These are phyloP conservation scores for Maccullochella peelii DNA, from an alignment of 2,113 vertebrate species.

Conservation along the genomic window DNA sequence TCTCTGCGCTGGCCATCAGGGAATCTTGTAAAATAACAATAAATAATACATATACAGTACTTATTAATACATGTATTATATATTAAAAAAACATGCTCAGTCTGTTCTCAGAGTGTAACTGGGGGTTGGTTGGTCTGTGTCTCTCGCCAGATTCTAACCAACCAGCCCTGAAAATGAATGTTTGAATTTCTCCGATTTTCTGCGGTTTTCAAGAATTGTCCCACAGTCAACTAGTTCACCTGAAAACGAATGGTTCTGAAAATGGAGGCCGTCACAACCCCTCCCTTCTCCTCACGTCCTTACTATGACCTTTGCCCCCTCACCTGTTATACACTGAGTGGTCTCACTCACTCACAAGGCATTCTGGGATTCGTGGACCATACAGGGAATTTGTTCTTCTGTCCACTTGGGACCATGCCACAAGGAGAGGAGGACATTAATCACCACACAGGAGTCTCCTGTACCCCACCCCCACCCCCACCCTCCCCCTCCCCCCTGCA, in stretches of 20 bases:
- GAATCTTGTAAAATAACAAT: conserved; percentile 79
- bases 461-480: background rate
- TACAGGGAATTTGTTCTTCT: conserved; percentile 39
- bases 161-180: conserved; percentile 43
- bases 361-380: conserved; percentile 64
- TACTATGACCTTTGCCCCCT: background rate
- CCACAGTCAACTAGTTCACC: background rate
- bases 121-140: conserved; percentile 19
- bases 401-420: conserved; percentile 55
- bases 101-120: conserved; percentile 47
- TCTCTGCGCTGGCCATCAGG: conserved; percentile 80
- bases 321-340: conserved; percentile 1
- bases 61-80: conserved; percentile 71
- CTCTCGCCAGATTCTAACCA: conserved; percentile 30
- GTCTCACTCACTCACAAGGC: conserved; percentile 42
- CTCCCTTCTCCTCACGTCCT: background rate
- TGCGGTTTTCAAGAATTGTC: conserved; percentile 30
- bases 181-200: conserved; percentile 33
- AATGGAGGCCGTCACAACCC: conserved; percentile 21
- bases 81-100: conserved; percentile 21
- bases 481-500: background rate
- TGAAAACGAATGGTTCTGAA: conserved; percentile 4
- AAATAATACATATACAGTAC: conserved; percentile 67
- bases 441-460: conserved; percentile 2
- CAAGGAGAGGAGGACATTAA: conserved; percentile 33